Evolutionary conservation across 2,797 vertebrate species (phyloP), one percentile per base, ranked within the genome.

Genomic region (Steatocranus sp.): DNA sequence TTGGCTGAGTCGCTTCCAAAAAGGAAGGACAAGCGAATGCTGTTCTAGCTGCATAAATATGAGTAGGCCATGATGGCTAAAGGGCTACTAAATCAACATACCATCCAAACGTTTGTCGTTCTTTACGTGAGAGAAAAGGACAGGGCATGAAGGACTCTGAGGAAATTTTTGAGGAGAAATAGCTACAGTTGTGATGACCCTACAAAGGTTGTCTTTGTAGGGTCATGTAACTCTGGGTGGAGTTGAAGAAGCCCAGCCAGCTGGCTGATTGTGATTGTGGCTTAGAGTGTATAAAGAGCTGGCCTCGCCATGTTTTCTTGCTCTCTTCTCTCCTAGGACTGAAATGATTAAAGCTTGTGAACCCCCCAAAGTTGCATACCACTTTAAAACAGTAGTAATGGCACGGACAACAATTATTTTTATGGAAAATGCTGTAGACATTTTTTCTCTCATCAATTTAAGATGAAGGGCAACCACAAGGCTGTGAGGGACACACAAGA

Each of bases 221-320:
- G 58, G 58, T 20, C 58, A 63, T 36, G 58, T 20, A 63, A 63
- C 58, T 63, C 11, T 5, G 58, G 7, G 18, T 36, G 58, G 58
- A 63, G 32, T 36, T 36, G 32, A 63, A 63, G 58, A 36, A 36
- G 58, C 32, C 58, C 7, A 14, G 58, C 58, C 11, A 63, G 32
- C 58, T 63, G 32, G 58, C 32, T 63, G 32, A 61, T 36, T n/a
- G 56, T 63, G 32, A 36, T 63, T 63, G 58, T 63, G 58, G 58
- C 58, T 36, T 20, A 63, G 32, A 36, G 58, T 36, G 32, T 63
- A 14, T 36, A 8, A 36, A 63, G 32, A 63, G 32, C 32, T 20
- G 32, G 58, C 58, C 58, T 61, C 18, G 18, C 18, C 32, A 36
- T 0, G 11, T 12, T 61, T 20, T 36, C 11, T 63, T 20, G 32